Conservation (phyloP, 1,140 invertebrate genomes). For the Zaprionus inermis region DNA sequence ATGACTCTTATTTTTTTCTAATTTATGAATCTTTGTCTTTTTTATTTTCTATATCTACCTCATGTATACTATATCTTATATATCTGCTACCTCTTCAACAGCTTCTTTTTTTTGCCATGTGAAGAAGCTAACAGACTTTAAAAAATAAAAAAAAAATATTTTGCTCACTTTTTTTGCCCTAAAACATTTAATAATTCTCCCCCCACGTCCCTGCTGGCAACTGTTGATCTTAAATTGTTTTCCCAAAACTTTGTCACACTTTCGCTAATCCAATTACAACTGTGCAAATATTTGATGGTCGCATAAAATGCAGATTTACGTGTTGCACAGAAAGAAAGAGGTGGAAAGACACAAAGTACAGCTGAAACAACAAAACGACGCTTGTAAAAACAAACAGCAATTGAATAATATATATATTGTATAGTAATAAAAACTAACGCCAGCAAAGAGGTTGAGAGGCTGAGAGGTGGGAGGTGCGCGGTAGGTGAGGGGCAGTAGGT, state of each 20-base stretch:
- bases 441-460: constrained; percentile 31
- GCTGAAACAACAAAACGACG: constrained; percentile 8
- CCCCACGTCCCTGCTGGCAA: too few relatives aligned
- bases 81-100: too few relatives aligned
- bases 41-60: too few relatives aligned
- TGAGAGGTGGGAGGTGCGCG: too few relatives aligned
- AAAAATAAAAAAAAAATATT: too few relatives aligned
- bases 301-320: constrained; percentile 26
- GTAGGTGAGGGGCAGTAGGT: neutral
- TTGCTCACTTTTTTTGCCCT: too few relatives aligned
- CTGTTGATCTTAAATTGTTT: constrained; percentile 17
- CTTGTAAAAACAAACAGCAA: constrained; percentile 42
- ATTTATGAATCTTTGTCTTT: too few relatives aligned
- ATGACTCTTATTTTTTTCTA: too few relatives aligned
- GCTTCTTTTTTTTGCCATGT: too few relatives aligned
- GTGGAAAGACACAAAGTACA: constrained; percentile 10
- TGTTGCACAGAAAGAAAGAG: neutral
- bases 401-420: constrained; percentile 68
- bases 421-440: constrained; percentile 73
- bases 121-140: too few relatives aligned
- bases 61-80: too few relatives aligned
- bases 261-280: constrained; percentile 33
- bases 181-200: neutral
- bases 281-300: constrained; percentile 22
- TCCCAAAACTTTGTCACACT: constrained; percentile 1